A percentile compares a stretch with the other conserved stretches of the same genome.
Evolutionary conservation across 2,113 vertebrate species (phyloP).

Genomic region (Pogona vitticeps): DNA sequence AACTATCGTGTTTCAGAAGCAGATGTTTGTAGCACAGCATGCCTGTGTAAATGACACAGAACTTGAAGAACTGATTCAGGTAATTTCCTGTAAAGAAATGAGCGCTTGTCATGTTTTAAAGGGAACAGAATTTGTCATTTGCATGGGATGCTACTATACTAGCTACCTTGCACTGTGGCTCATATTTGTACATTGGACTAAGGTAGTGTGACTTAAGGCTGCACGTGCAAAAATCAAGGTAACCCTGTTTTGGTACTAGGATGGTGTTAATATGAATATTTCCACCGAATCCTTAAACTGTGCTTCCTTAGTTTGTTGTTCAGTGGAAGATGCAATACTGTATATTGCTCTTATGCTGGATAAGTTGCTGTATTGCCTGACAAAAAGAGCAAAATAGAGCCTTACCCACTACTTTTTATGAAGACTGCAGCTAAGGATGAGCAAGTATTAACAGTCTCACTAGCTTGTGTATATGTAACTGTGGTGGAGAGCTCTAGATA

Average conservation of each 20-base stretch:
- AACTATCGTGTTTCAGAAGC: slow-evolving; percentile 89
- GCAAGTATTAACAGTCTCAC: background rate
- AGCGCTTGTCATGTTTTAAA: slow-evolving; percentile 6
- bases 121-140: background rate
- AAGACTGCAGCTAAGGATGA: background rate
- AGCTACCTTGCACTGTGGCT: fast-evolving
- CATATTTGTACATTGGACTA: slow-evolving; percentile 17
- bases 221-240: slow-evolving; percentile 23
- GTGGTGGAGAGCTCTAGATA: no score
- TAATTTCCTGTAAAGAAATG: slow-evolving; percentile 60
- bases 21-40: slow-evolving; percentile 87
- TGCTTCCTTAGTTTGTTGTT: slow-evolving; percentile 57
- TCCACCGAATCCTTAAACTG: slow-evolving; percentile 35
- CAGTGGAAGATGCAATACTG: slow-evolving; percentile 31
- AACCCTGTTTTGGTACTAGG: slow-evolving; percentile 29
- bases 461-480: background rate
- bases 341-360: background rate
- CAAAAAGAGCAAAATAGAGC: slow-evolving; percentile 24
- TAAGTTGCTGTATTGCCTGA: slow-evolving; percentile 28
- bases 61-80: slow-evolving; percentile 95
- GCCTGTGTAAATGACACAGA: slow-evolving; percentile 91
- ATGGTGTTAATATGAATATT: slow-evolving; percentile 31
- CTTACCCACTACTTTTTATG: background rate
- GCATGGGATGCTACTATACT: background rate
- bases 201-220: slow-evolving; percentile 21